Evolutionary conservation across 2,888 invertebrate genomes (phyloP).

Genomic region (Plagodis dolabraria): DNA sequence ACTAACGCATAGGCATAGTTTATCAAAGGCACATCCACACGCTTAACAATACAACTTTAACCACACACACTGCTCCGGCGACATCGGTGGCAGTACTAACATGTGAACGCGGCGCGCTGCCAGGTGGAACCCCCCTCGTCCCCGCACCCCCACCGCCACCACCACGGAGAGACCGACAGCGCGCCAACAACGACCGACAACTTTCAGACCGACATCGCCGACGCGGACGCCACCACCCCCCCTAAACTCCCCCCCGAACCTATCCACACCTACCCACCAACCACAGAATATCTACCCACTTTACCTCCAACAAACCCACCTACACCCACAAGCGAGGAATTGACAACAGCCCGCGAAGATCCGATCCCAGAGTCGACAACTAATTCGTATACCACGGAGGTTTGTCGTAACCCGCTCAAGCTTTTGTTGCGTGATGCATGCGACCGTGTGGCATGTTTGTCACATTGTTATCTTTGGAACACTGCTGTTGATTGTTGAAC

Average conservation of each 20-base stretch:
- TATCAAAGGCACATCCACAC: slow-evolving; percentile 29
- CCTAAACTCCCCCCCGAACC: slow-evolving; percentile 33
- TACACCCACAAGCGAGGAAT: slow-evolving; percentile 56
- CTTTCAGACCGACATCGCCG: slow-evolving; percentile 75
- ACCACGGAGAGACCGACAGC: slow-evolving; percentile 68
- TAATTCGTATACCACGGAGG: slow-evolving; percentile 79
- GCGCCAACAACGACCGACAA: slow-evolving; percentile 76
- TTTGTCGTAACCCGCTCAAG: slow-evolving; percentile 77
- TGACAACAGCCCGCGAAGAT: slow-evolving; percentile 54
- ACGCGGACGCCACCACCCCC: slow-evolving; percentile 50
- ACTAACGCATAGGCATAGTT: no score
- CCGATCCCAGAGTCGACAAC: slow-evolving; percentile 70
- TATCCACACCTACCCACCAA: slow-evolving; percentile 12
- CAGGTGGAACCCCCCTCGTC: slow-evolving; percentile 62
- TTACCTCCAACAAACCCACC: slow-evolving; percentile 48
- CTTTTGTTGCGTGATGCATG: slow-evolving; percentile 46
- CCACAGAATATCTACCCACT: slow-evolving; percentile 32
- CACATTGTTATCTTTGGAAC: slow-evolving; percentile 34
- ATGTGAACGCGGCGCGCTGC: slow-evolving; percentile 70
- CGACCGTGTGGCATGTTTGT: slow-evolving; percentile 44
- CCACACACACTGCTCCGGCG: slow-evolving; percentile 67
- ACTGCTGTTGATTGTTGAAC: slow-evolving; percentile 15
- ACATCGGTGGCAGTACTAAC: slow-evolving; percentile 75
- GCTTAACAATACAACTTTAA: slow-evolving; percentile 47
- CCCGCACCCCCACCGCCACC: slow-evolving; percentile 77